These are phyloP conservation scores for Catharus ustulatus DNA, from an alignment of 2,797 vertebrate species.

Conservation along the genomic window DNA sequence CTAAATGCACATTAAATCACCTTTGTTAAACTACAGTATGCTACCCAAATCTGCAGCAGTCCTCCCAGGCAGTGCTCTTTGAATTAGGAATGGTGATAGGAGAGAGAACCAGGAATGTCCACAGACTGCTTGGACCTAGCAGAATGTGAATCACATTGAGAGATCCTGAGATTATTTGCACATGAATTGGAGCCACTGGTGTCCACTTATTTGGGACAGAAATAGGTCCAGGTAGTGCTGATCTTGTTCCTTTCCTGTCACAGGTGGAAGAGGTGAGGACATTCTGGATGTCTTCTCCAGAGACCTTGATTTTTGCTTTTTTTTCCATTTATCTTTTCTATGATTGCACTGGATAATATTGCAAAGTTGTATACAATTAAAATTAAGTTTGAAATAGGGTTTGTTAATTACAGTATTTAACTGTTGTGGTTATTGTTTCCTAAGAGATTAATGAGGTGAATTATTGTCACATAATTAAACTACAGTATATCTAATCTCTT, in stretches of 20 bases:
- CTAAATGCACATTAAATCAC: not conserved
- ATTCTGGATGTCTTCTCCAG: not conserved
- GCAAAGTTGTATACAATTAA: conserved; percentile 75
- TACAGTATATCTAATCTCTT: conserved; percentile 77
- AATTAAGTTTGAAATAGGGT: conserved; percentile 75
- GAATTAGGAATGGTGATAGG: not conserved
- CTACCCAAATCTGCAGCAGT: not conserved
- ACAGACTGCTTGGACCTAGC: not conserved
- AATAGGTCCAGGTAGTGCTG: not conserved
- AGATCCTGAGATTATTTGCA: not conserved
- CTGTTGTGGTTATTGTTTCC: conserved; percentile 81
- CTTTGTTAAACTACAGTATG: rapidly evolving
- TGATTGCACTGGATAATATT: conserved; percentile 58
- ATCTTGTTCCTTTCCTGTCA: not conserved
- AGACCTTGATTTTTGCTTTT: conserved; percentile 21
- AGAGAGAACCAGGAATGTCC: not conserved
- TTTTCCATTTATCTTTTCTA: conserved; percentile 31
- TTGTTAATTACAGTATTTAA: conserved; percentile 80
- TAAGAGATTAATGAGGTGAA: conserved; percentile 83
- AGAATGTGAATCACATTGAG: not conserved
- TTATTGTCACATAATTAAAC: conserved; percentile 81
- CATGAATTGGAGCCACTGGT: not conserved
- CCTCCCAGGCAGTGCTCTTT: not conserved
- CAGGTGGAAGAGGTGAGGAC: not conserved
- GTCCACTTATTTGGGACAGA: not conserved